Base-by-base conservation (phyloP, 2,888 invertebrate genomes). In the Metalampra italica region DNA sequence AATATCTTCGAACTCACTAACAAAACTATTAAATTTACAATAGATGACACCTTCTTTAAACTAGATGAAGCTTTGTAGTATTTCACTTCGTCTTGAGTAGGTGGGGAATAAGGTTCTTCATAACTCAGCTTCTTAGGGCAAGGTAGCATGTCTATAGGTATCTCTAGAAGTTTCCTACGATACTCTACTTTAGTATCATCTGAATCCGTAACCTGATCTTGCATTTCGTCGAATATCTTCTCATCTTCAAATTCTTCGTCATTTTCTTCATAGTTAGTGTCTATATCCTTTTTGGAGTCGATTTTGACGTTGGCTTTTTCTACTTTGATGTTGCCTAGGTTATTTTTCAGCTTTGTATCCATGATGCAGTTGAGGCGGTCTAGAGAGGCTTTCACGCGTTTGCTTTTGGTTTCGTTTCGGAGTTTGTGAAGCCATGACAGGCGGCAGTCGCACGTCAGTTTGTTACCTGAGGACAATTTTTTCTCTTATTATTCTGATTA, bases 361-460 rank as follows among this genome's bases (percentile, higher is more conserved):
- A 93, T 89, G 59, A 91, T 90, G 78, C 95, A 96, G 57, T 91
- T 92, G 49, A 95, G 88, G 45, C 93, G 92, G 53, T 93, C 92
- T 29, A 96, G 82, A 7, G 92, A 90, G 47, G 91, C 90, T 62
- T 91, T 92, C 43, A 94, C 88, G 55, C 92, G 91, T 60, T 91
- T 90, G 78, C 94, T 94, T 74, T 91, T 91, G 38, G 96, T 95
- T 68, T 94, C 94, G 77, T 94, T 93, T 49, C 92, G 91, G 45
- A 96, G 86, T 59, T 91, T 92, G 78, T 94, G 93, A 62, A 96
- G 90, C 96, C 96, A 96, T 46, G 92, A 91, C 46, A 96, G 90
- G 14, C 94, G 94, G 74, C 96, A 96, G 83, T 96, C 95, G 78
- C 96, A 96, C 57, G 92, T 91, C 72, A 96, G 91, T 66, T 92